Percentiles rank a stretch among this genome's conserved stretches.
Conservation (phyloP, 2,113 vertebrate genomes). For the Grantiella picta region DNA sequence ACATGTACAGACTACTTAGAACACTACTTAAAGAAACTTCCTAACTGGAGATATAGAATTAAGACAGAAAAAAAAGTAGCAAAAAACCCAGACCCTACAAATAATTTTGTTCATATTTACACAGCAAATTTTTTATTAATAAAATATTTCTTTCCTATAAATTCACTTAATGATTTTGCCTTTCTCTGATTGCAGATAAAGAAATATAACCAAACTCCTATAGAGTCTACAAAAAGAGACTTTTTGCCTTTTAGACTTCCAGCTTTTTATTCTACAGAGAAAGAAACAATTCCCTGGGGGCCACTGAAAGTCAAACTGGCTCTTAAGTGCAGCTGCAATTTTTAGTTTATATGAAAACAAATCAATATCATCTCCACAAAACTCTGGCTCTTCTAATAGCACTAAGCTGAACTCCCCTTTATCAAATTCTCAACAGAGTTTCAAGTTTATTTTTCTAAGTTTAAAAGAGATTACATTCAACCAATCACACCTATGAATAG, state of each 20-base stretch:
- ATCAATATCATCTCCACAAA: constrained; percentile 21
- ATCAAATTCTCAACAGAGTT: constrained; percentile 27
- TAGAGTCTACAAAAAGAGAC: neutral
- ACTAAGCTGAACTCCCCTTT: constrained; percentile 20
- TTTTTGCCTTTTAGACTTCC: too few relatives aligned
- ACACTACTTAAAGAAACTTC: neutral
- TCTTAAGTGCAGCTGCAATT: constrained; percentile 19
- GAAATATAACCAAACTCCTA: neutral
- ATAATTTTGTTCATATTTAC: constrained; percentile 53
- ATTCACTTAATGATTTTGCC: neutral
- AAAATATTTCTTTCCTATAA: constrained; percentile 37
- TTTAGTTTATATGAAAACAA: constrained; percentile 48
- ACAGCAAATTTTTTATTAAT: constrained; percentile 76
- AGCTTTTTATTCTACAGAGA: constrained; percentile 23
- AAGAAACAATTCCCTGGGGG: constrained; percentile 30
- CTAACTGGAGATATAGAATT: neutral
- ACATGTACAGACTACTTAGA: neutral
- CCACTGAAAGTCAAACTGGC: constrained; percentile 8
- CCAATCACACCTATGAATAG: neutral
- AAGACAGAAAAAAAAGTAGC: neutral
- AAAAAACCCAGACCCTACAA: neutral
- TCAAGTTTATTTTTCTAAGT: neutral
- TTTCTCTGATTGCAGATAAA: neutral
- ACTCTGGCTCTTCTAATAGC: neutral
- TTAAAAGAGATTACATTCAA: neutral